Conservation (phyloP, 1,140 invertebrate genomes). For the Colletes latitarsis region DNA sequence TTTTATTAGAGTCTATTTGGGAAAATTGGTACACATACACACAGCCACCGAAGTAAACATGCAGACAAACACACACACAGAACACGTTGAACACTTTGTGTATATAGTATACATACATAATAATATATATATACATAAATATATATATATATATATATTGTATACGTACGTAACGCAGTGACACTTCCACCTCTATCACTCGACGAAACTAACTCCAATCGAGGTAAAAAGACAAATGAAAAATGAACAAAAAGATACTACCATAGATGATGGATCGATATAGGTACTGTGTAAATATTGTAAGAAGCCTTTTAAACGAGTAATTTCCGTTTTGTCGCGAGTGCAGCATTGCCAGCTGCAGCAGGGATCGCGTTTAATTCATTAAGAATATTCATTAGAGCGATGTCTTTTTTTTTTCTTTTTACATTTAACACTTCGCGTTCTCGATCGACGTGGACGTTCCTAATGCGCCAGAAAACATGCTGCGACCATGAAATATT, state of each 20-base stretch:
- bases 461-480: slow-evolving; percentile 7
- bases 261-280: slow-evolving; percentile 40
- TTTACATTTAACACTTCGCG: slow-evolving; percentile 3
- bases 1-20: slow-evolving; percentile 64
- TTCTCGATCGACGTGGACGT: neutral
- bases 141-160: slow-evolving; percentile 48
- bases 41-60: neutral
- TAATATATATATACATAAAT: slow-evolving; percentile 16
- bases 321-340: slow-evolving; percentile 5
- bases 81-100: slow-evolving; percentile 42
- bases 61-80: neutral
- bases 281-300: slow-evolving; percentile 72
- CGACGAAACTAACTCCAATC: slow-evolving; percentile 42
- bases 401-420: slow-evolving; percentile 13
- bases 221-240: slow-evolving; percentile 12
- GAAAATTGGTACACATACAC: slow-evolving; percentile 17
- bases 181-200: slow-evolving; percentile 49
- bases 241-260: slow-evolving; percentile 32
- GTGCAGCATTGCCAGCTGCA: slow-evolving; percentile 9
- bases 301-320: slow-evolving; percentile 65
- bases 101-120: slow-evolving; percentile 61
- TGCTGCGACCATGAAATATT: slow-evolving; percentile 14
- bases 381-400: slow-evolving; percentile 2
- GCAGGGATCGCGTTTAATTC: neutral
- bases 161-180: slow-evolving; percentile 35